These are phyloP conservation scores for Aix galericulata DNA, from an alignment of 2,113 vertebrate species.

Conservation along the genomic window DNA sequence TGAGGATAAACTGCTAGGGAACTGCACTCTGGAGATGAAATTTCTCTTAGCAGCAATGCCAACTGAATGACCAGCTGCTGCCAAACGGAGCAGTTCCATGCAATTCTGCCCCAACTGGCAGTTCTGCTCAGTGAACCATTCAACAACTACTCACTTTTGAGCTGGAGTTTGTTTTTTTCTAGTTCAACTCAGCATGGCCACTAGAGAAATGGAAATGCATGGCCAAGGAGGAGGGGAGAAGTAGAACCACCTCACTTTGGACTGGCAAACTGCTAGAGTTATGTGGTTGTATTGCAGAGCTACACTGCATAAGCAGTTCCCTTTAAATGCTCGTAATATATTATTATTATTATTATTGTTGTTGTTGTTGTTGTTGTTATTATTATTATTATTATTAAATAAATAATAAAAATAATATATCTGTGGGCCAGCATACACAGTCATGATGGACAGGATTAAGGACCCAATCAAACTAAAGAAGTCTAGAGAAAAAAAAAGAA, in stretches of 20 bases:
- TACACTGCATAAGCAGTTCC: not conserved
- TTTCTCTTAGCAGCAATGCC: slow-evolving; percentile 3
- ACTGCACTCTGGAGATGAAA: not conserved
- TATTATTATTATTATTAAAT: too few relatives aligned
- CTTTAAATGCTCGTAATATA: not conserved
- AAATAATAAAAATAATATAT: not conserved
- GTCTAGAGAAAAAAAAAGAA: not conserved
- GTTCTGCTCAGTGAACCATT: not conserved
- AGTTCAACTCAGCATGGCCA: not conserved
- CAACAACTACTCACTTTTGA: not conserved
- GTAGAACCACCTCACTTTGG: not conserved
- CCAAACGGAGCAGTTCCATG: not conserved
- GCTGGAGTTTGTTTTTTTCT: not conserved
- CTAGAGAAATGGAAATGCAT: not conserved
- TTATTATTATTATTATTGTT: too few relatives aligned
- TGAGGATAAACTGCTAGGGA: not conserved
- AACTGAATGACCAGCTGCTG: not conserved
- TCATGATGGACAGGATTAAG: not conserved
- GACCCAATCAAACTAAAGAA: not conserved
- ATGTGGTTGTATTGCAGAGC: not conserved
- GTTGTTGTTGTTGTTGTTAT: too few relatives aligned
- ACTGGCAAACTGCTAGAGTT: not conserved
- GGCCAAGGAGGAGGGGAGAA: not conserved
- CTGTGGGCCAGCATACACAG: not conserved
- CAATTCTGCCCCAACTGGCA: not conserved